phyloP scores from a whole-genome alignment of 2,113 vertebrate genomes.

The Psittacula cyanocephala region DNA sequence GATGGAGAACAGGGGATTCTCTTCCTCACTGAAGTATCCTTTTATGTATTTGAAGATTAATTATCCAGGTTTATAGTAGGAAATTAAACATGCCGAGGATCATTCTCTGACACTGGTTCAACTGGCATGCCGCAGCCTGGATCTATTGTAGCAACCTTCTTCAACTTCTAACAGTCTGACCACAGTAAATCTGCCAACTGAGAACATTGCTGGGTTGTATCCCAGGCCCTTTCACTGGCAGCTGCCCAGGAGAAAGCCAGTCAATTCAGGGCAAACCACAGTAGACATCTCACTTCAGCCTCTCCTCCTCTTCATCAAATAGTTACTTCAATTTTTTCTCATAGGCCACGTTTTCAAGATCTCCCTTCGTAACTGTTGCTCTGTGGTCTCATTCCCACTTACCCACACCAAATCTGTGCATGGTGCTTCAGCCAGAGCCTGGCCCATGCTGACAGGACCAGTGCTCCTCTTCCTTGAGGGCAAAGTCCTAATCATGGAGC shows the following conservation, averaged over 20 bases:
- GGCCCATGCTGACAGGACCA: not conserved
- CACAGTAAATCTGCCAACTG: not conserved
- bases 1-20: not conserved
- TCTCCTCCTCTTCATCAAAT: not conserved
- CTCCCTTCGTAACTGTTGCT: not conserved
- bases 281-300: not conserved
- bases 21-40: not conserved
- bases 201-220: not conserved
- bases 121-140: not conserved
- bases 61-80: not conserved
- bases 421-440: not conserved
- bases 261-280: not conserved
- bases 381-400: not conserved
- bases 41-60: not conserved
- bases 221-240: not conserved
- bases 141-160: not conserved
- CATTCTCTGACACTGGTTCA: not conserved
- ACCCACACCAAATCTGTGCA: fast-evolving
- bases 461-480: not conserved
- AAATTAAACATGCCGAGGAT: not conserved
- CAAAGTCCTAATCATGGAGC: not conserved
- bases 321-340: not conserved
- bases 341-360: not conserved
- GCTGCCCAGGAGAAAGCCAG: not conserved
- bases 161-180: not conserved